phyloP scores from a whole-genome alignment of 2,113 vertebrate genomes.

The Camarhynchus parvulus region DNA sequence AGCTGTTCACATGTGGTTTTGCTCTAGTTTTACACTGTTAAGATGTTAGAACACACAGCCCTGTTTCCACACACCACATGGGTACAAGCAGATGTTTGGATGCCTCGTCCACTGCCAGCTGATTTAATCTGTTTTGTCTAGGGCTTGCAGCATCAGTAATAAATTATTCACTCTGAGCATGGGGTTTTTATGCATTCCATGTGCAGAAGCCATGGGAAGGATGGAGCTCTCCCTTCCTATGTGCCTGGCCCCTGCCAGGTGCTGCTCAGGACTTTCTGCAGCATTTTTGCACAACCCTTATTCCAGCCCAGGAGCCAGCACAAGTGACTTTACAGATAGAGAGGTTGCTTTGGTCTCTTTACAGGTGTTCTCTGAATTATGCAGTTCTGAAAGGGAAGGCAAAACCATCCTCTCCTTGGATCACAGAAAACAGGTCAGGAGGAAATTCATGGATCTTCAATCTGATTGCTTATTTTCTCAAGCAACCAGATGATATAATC shows the following conservation, averaged over 20 bases:
- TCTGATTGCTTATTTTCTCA: background rate
- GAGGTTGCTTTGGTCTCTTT: background rate
- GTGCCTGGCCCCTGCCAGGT: background rate
- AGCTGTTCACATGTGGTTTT: background rate
- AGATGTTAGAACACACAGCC: background rate
- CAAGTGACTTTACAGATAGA: accelerated
- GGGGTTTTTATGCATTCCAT: background rate
- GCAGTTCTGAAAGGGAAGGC: background rate
- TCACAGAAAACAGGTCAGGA: background rate
- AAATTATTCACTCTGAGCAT: background rate
- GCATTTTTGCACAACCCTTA: background rate
- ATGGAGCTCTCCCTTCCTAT: background rate
- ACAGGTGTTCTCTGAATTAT: background rate
- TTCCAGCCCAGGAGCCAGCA: background rate
- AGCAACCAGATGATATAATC: background rate
- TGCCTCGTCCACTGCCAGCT: background rate
- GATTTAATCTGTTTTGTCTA: constrained; percentile 10
- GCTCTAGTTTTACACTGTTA: constrained; percentile 13
- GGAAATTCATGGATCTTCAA: background rate
- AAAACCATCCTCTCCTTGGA: background rate
- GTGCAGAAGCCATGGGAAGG: background rate
- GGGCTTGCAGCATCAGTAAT: background rate
- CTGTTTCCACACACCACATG: accelerated
- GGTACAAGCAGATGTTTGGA: background rate
- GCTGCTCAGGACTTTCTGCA: background rate